These are phyloP conservation scores for Arion vulgaris DNA, from an alignment of 1,140 invertebrate species.

Conservation along the genomic window DNA sequence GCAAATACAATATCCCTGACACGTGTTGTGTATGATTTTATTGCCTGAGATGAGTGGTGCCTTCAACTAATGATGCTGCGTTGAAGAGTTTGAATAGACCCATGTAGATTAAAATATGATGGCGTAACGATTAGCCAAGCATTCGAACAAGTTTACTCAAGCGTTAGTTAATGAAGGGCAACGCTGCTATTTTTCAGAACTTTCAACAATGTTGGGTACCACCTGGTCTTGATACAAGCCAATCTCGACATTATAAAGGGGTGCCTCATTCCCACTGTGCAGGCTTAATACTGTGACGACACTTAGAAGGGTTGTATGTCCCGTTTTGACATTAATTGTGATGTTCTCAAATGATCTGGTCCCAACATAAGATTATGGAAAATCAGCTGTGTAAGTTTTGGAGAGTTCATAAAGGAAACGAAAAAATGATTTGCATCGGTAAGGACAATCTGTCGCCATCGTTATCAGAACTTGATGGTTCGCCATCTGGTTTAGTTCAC, in stretches of 20 bases:
- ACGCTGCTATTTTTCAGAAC: not conserved
- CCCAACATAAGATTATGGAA: slow-evolving; percentile 4
- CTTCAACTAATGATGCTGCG: not conserved
- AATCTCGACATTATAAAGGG: not conserved
- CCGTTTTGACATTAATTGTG: slow-evolving; percentile 22
- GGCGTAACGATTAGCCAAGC: slow-evolving; percentile 5
- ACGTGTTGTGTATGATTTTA: slow-evolving; percentile 4
- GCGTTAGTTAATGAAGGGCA: slow-evolving; percentile 4
- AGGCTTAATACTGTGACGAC: not conserved
- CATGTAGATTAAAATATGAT: slow-evolving; percentile 11
- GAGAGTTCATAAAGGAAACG: slow-evolving; percentile 30
- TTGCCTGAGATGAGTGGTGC: slow-evolving; percentile 4
- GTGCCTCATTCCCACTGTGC: not conserved
- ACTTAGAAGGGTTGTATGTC: slow-evolving; percentile 18
- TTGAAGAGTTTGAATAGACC: not conserved
- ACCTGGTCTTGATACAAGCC: not conserved
- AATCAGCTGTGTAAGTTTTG: slow-evolving; percentile 20
- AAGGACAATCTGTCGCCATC: slow-evolving; percentile 25
- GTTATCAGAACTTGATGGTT: slow-evolving; percentile 25
- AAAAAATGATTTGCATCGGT: not conserved
- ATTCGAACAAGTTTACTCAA: not conserved
- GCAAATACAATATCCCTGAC: not conserved
- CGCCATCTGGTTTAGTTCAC: slow-evolving; percentile 28
- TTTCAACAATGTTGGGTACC: not conserved
- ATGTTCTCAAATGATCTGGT: not conserved